Conservation (phyloP, 2,113 vertebrate species). For the Cariama cristata region DNA sequence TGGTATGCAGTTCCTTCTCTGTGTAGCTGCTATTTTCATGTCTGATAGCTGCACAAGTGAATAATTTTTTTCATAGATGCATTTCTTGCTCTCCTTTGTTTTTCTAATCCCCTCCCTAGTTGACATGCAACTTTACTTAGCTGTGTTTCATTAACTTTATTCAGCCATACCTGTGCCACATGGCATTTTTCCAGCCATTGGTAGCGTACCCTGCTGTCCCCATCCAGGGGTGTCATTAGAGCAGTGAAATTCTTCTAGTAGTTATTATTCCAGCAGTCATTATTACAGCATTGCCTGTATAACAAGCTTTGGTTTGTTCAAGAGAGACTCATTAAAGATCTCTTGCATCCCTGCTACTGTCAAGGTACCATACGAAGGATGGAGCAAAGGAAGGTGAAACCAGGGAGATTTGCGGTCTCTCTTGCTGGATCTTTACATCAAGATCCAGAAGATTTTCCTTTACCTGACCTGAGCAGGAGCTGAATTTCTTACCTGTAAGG, state of each 20-base stretch:
- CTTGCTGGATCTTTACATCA: not conserved
- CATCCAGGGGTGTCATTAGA: not conserved
- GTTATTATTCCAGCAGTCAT: not conserved
- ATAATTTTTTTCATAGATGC: not conserved
- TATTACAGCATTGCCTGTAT: not conserved
- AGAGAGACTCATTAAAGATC: not conserved
- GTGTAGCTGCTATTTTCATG: not conserved
- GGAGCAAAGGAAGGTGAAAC: not conserved
- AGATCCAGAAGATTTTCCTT: not conserved
- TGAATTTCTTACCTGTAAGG: not conserved
- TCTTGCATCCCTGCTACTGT: not conserved
- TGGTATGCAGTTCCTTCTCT: not conserved
- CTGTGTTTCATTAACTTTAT: not conserved
- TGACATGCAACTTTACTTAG: not conserved
- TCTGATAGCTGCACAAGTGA: not conserved
- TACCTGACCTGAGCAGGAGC: not conserved
- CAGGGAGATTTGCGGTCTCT: not conserved
- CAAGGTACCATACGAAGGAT: not conserved
- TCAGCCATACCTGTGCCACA: fast-evolving
- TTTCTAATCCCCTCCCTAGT: not conserved
- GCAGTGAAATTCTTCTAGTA: not conserved
- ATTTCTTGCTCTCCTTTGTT: not conserved
- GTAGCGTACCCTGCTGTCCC: fast-evolving
- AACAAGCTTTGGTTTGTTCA: not conserved
- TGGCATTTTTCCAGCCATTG: not conserved